Conservation (phyloP, 2,113 vertebrate species). For the Ranitomeya variabilis region DNA sequence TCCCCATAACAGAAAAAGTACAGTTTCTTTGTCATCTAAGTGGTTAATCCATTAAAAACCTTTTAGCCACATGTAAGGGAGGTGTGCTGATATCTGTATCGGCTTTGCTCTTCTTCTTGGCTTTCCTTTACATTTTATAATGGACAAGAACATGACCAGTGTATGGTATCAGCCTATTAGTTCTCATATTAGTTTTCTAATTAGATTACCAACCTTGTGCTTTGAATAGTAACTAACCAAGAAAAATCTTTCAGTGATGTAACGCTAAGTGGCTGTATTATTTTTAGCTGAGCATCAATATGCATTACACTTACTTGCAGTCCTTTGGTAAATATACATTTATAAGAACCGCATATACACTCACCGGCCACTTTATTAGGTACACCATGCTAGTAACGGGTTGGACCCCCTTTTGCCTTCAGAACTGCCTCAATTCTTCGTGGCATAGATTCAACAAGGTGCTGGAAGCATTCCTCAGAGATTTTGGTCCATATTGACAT, state of each 20-base stretch:
- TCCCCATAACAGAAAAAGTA: neutral
- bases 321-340: neutral
- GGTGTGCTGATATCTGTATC: neutral
- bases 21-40: neutral
- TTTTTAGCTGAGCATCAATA: constrained; percentile 21
- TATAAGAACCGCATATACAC: neutral
- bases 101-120: neutral
- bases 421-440: too few relatives aligned
- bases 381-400: too few relatives aligned
- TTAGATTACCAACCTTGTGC: constrained; percentile 10
- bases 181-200: constrained; percentile 18
- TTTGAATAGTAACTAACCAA: constrained; percentile 27
- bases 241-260: constrained; percentile 1
- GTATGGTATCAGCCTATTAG: neutral
- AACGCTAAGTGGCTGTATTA: neutral
- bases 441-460: too few relatives aligned
- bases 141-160: constrained; percentile 7
- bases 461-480: too few relatives aligned
- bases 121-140: constrained; percentile 29
- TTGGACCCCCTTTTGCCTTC: too few relatives aligned
- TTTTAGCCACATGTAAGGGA: constrained; percentile 1
- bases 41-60: constrained; percentile 28
- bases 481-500: too few relatives aligned
- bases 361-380: too few relatives aligned
- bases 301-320: neutral